Base-by-base conservation (phyloP, 2,888 invertebrate species). In the Glyphotaelius pellucidus region DNA sequence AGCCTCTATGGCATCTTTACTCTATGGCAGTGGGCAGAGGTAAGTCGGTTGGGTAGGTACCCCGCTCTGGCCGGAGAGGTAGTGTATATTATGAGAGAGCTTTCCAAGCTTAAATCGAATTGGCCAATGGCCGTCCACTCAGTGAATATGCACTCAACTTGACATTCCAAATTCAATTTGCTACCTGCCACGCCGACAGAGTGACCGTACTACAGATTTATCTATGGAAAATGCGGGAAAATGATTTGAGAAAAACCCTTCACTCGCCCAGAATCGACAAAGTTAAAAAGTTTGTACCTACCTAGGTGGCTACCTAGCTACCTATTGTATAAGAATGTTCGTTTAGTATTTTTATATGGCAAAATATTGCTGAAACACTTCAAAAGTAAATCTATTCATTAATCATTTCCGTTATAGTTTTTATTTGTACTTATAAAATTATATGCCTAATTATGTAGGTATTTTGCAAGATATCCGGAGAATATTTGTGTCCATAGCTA, bases 111-210 rank as follows among this genome's bases (percentile, higher is more conserved):
- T 90, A 93, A 93, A 93, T 93, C 90, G 93, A 93, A 93, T 93
- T 93, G 92, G 91, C 90, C 90, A 80, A 90, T 91, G 90, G 91
- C 86, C 92, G 91, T 90, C 92, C 92, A 86, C 91, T 90, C 90
- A 88, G 92, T 93, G 93, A 93, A 93, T 93, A 93, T 93, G 93
- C 93, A 93, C 93, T 93, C 93, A 93, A 92, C 88, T 93, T 93
- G 93, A 93, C 91, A 90, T 91, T 67, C 91, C 90, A 93, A 93
- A 93, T 93, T 93, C 93, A 93, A 93, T 93, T 93, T 93, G 42
- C 92, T 92, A 92, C 92, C 93, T 93, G 93, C 92, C 93, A 92
- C 80, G 87, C 86, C 81, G 90, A 84, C 88, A 90, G 92, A 93
- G 93, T 93, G 92, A 92, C 90, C 89, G 12, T 38, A 42, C 88